Base-by-base conservation (phyloP, 2,888 invertebrate genomes). In the Hylaea fasciaria region DNA sequence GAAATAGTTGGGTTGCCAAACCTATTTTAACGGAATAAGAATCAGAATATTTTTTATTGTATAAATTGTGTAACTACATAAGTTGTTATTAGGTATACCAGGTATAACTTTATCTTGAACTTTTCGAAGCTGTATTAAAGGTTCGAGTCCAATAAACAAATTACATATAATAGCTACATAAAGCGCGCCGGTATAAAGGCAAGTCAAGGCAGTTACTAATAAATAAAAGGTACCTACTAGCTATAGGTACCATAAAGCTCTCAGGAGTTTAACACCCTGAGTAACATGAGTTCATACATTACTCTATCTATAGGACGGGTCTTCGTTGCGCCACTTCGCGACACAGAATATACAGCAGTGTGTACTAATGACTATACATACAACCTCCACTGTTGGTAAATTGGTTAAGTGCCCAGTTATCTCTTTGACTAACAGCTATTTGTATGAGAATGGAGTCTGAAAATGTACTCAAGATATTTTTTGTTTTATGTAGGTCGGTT, bases 361-460 rank as follows among this genome's bases (percentile, higher is more conserved):
- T 12, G 7, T 43, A 17, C 40, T 13, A 40, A 14, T 40, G 40
- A 40, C 40, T 54, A 54, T 54, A 53, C 51, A 65, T 58, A 48
- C 54, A 43, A 46, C 43, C 51, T 44, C n/a, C 44, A 32, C 54
- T n/a, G 63, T 40, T 58, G 55, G 71, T 79, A 70, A 79, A 79
- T 78, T 81, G 75, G 74, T 75, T 78, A 80, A 80, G 74, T 76
- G 75, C 59, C 52, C 63, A 62, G 57, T 79, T 81, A 81, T 79
- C 78, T 74, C 50, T 62, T 54, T 53, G 59, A 58, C 64, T 57
- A 60, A 62, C 65, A 63, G 55, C 51, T 53, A 62, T 58, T 63
- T 51, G 64, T 64, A 66, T 63, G 53, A 63, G 54, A 60, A 54
- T 45, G 41, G 50, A 60, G 50, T 39, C 37, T 43, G 43, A 54